Conservation (phyloP, 2,888 invertebrate species). For the Salpingus planirostris region DNA sequence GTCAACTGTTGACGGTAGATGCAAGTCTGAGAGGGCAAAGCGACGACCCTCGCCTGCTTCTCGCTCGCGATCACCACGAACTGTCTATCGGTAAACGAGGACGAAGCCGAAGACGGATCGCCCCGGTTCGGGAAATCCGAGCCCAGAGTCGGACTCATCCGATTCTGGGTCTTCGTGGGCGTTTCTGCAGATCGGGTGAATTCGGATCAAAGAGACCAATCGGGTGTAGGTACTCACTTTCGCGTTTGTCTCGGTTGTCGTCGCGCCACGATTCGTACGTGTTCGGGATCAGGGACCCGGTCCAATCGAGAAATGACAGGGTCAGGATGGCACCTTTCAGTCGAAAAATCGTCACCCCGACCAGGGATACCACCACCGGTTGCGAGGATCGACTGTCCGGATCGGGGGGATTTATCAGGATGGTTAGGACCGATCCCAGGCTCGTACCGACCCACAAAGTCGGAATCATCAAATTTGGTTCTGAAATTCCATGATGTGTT, state of each 20-base stretch:
- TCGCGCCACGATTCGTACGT: conserved; percentile 91
- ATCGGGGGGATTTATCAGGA: conserved; percentile 77
- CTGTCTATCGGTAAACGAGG: conserved; percentile 68
- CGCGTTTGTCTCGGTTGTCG: conserved; percentile 57
- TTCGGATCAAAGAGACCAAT: no score
- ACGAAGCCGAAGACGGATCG: conserved; percentile 43
- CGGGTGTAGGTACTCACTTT: conserved; percentile 36
- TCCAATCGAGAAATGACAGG: conserved; percentile 94
- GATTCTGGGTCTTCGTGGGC: conserved; percentile 59
- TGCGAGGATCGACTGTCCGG: conserved; percentile 74
- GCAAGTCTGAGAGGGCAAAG: conserved; percentile 91
- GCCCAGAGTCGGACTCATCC: conserved; percentile 73
- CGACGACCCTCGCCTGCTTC: conserved; percentile 89
- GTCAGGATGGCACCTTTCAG: conserved; percentile 90
- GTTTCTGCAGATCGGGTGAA: conserved; percentile 47
- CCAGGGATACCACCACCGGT: conserved; percentile 80
- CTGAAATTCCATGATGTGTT: conserved; percentile 49
- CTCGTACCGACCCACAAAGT: conserved; percentile 98
- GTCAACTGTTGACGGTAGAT: conserved; percentile 88
- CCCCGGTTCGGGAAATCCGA: conserved; percentile 41
- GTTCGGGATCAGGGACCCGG: conserved; percentile 84
- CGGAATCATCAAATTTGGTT: conserved; percentile 72
- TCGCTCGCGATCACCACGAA: conserved; percentile 90
- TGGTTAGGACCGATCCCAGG: conserved; percentile 89
- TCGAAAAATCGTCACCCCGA: conserved; percentile 94